A percentile compares a stretch with the other conserved stretches of the same genome.
Evolutionary conservation across 2,888 invertebrate genomes (phyloP).

Genomic region (Hetaerina titia): DNA sequence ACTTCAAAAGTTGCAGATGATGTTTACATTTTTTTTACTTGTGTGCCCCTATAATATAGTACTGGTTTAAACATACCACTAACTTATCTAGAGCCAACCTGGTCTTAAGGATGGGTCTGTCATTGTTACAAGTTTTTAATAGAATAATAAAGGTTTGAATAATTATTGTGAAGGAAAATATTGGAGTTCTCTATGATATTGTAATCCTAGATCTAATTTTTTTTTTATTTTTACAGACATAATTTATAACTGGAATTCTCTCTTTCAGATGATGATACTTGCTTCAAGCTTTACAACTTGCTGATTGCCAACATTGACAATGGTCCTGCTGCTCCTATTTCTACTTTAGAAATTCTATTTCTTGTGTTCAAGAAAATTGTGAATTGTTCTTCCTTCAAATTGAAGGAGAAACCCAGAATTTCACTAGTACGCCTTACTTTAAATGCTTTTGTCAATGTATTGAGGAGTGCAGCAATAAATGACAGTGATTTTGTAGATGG

Average conservation of each 20-base stretch:
- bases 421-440: conserved; percentile 2
- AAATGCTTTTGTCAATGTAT: not conserved
- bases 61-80: no score
- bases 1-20: no score
- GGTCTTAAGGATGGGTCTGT: no score
- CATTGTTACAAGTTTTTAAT: no score
- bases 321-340: not conserved
- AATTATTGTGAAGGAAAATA: no score
- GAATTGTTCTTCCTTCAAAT: not conserved
- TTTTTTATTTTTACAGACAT: not conserved
- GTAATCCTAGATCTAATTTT: no score
- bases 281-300: not conserved
- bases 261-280: conserved; percentile 41
- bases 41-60: no score
- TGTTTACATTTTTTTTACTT: no score
- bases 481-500: not conserved
- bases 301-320: not conserved
- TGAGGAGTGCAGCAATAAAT: not conserved
- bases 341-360: not conserved
- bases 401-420: not conserved
- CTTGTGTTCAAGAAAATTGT: conserved; percentile 30
- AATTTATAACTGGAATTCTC: not conserved
- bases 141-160: no score
- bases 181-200: no score
- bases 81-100: no score